phyloP scores from a whole-genome alignment of 2,888 invertebrate species.

The Amphipoea lucens region DNA sequence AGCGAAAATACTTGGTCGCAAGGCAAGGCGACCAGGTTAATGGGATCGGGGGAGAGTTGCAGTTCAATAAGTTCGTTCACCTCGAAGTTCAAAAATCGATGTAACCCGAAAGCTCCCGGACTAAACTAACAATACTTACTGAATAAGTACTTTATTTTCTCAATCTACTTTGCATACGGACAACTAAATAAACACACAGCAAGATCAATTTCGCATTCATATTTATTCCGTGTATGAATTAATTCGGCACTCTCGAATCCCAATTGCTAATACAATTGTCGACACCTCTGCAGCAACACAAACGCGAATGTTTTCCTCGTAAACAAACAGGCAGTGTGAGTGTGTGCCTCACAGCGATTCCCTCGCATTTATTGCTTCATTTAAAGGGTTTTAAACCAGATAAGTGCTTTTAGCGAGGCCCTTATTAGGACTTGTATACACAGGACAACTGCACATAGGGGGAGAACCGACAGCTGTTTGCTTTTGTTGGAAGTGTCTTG shows the following conservation, averaged over 20 bases:
- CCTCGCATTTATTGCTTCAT: slow-evolving; percentile 84
- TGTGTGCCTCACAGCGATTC: slow-evolving; percentile 68
- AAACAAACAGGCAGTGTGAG: slow-evolving; percentile 70
- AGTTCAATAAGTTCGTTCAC: slow-evolving; percentile 40
- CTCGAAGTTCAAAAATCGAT: slow-evolving; percentile 29
- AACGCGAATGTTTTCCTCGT: slow-evolving; percentile 53
- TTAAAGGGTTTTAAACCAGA: slow-evolving; percentile 84
- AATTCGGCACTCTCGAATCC: slow-evolving; percentile 54
- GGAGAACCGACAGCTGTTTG: slow-evolving; percentile 60
- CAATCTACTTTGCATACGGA: slow-evolving; percentile 20
- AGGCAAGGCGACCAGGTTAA: slow-evolving; percentile 31
- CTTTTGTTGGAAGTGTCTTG: slow-evolving; percentile 55
- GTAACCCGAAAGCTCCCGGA: background rate
- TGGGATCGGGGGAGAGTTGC: slow-evolving; percentile 20
- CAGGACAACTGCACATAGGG: slow-evolving; percentile 64
- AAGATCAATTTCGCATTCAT: slow-evolving; percentile 55
- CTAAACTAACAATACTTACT: slow-evolving; percentile 10
- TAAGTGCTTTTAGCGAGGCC: slow-evolving; percentile 80
- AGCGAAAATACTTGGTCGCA: slow-evolving; percentile 5
- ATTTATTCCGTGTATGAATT: slow-evolving; percentile 60
- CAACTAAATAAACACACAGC: slow-evolving; percentile 31
- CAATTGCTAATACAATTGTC: slow-evolving; percentile 59
- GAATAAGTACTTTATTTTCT: slow-evolving; percentile 4
- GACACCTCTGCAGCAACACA: slow-evolving; percentile 56
- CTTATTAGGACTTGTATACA: slow-evolving; percentile 79